These are phyloP conservation scores for Serrognathus titanus DNA, from an alignment of 2,888 invertebrate genomes.

Conservation along the genomic window DNA sequence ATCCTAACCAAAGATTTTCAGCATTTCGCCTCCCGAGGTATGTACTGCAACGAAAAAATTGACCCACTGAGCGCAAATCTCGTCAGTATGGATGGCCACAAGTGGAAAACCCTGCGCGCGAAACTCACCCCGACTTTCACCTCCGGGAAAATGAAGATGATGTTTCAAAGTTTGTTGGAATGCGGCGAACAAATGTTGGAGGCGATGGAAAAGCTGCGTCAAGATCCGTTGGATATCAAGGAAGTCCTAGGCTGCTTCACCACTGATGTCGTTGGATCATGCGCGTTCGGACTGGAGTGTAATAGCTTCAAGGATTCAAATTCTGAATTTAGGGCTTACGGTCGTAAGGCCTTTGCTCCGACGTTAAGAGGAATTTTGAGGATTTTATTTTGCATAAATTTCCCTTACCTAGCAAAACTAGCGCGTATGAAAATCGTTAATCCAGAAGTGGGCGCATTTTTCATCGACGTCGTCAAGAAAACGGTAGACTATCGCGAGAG, in stretches of 20 bases:
- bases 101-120: slow-evolving; percentile 52
- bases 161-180: slow-evolving; percentile 18
- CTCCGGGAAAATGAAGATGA: slow-evolving; percentile 23
- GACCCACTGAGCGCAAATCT: slow-evolving; percentile 45
- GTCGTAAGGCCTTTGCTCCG: slow-evolving; percentile 19
- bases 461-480: slow-evolving; percentile 45
- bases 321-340: slow-evolving; percentile 48
- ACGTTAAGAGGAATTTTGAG: slow-evolving; percentile 11
- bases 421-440: slow-evolving; percentile 28
- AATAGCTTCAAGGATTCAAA: slow-evolving; percentile 55
- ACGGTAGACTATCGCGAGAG: slow-evolving; percentile 49
- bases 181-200: slow-evolving; percentile 13
- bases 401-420: slow-evolving; percentile 26
- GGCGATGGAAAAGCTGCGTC: slow-evolving; percentile 5
- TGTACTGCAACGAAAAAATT: slow-evolving; percentile 43
- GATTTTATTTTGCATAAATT: slow-evolving; percentile 8
- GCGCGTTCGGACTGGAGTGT: slow-evolving; percentile 59
- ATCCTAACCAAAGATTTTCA: slow-evolving; percentile 47
- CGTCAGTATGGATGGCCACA: slow-evolving; percentile 46
- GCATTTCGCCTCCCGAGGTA: slow-evolving; percentile 48
- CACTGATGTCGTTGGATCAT: slow-evolving; percentile 57
- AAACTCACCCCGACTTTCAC: slow-evolving; percentile 25
- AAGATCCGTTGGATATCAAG: slow-evolving; percentile 27
- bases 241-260: slow-evolving; percentile 54
- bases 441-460: slow-evolving; percentile 43